A percentile compares a stretch with the other conserved stretches of the same genome.
Evolutionary conservation across 2,113 vertebrate genomes (phyloP).

Genomic region (Neoarius graeffei): DNA sequence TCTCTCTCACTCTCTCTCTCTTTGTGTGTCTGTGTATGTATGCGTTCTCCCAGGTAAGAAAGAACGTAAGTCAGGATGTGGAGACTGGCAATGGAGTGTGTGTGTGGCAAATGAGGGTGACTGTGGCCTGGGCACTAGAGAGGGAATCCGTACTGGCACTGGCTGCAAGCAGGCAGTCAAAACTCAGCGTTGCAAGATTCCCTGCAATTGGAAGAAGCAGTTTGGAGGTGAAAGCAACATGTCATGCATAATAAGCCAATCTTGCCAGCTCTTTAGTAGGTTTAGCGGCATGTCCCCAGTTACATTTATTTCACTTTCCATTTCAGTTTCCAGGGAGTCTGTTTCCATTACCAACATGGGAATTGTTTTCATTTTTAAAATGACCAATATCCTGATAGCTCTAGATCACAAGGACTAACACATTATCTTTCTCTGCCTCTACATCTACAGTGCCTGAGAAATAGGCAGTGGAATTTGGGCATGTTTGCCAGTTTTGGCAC

Average conservation of each 20-base stretch:
- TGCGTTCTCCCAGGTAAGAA: conserved; percentile 81
- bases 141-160: conserved; percentile 86
- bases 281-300: not conserved
- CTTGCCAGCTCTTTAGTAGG: not conserved
- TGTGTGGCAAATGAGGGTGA: conserved; percentile 92
- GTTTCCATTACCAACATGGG: not conserved
- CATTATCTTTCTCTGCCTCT: not conserved
- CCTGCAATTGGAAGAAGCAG: conserved; percentile 99
- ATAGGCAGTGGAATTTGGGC: not conserved
- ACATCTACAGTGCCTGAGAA: not conserved
- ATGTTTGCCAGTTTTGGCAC: not conserved
- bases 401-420: not conserved
- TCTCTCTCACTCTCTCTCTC: not conserved
- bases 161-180: conserved; percentile 96
- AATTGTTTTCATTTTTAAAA: not conserved
- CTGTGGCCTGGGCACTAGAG: conserved; percentile 91
- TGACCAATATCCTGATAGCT: not conserved
- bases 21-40: conserved; percentile 16
- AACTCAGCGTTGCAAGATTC: conserved; percentile 98
- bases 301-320: not conserved
- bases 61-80: conserved; percentile 92
- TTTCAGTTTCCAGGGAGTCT: not conserved
- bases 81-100: conserved; percentile 97
- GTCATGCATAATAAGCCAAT: not conserved
- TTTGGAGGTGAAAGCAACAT: conserved; percentile 84